Conservation (phyloP, 2,113 vertebrate species). For the Notarius lentiginosus region DNA sequence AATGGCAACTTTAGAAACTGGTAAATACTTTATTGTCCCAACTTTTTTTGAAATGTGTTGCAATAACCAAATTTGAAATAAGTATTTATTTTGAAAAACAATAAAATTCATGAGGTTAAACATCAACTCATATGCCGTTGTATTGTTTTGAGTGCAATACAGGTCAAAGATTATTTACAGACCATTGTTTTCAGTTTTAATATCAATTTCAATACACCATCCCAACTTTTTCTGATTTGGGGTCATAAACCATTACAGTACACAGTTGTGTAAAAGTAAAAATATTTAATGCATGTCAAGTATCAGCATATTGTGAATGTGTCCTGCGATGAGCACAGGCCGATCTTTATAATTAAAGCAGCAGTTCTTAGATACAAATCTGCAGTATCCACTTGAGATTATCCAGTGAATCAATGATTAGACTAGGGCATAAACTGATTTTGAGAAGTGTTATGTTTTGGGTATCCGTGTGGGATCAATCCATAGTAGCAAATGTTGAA, state of each 20-base stretch:
- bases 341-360: neutral
- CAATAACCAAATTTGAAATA: no score
- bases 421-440: neutral
- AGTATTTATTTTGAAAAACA: no score
- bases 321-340: neutral
- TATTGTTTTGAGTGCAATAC: no score
- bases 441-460: neutral
- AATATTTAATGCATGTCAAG: neutral
- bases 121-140: no score
- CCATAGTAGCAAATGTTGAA: neutral
- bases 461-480: neutral
- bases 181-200: no score
- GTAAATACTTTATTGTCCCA: no score
- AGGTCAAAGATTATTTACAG: neutral
- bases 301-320: neutral
- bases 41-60: no score
- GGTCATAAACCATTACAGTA: neutral
- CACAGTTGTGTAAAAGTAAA: neutral
- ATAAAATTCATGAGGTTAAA: no score
- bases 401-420: neutral
- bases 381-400: neutral
- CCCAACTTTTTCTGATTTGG: no score
- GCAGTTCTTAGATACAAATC: neutral
- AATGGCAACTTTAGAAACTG: no score
- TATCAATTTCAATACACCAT: no score